Base-by-base conservation (phyloP, 1,140 invertebrate genomes). In the Ostrea denselamellosa region DNA sequence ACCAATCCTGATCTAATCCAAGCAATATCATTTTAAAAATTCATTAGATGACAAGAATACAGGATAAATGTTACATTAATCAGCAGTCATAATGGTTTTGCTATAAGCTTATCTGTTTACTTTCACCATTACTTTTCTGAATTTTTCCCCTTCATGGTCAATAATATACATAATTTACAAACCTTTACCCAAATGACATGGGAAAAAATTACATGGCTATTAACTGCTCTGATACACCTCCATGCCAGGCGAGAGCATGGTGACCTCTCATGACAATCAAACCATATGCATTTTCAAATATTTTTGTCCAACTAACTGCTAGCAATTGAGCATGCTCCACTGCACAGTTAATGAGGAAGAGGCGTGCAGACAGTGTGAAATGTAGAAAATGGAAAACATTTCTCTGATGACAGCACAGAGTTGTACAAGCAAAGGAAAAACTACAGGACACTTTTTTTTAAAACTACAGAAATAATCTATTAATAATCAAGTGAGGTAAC, bases 281-380 rank as follows among this genome's bases (percentile, higher is more conserved):
- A 34, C 68, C 25, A 25, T 8, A 71, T 71, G 68, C 25, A 14
- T 71, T 71, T 71, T 34, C 25, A 22, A 25, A 12, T 71, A 28
- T 71, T 71, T 71, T 71, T 71, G 68, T 71, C 68, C 68, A 71
- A 28, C 34, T 71, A 71, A 71, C 68, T 71, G 68, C 22, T 71
- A 25, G 68, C 68, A 71, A 71, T 71, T 71, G 68, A 71, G 28
- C 68, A 71, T 71, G 68, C 68, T 71, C 68, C 22, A 71, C 25
- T 71, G 68, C 68, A 71, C 68, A 71, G 28, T 71, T 71, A 71
- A 71, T 71, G 25, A 28, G 68, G 68, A 71, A 71, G 68, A 34
- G 25, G 14, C 22, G 28, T 14, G 68, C 68, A 71, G 68, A 71
- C 68, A 71, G 12, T 62, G 28, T 25, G 68, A 71, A 71, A 34